phyloP scores from a whole-genome alignment of 92 coral and sea anemone genomes.

The Plumapathes pennacea region DNA sequence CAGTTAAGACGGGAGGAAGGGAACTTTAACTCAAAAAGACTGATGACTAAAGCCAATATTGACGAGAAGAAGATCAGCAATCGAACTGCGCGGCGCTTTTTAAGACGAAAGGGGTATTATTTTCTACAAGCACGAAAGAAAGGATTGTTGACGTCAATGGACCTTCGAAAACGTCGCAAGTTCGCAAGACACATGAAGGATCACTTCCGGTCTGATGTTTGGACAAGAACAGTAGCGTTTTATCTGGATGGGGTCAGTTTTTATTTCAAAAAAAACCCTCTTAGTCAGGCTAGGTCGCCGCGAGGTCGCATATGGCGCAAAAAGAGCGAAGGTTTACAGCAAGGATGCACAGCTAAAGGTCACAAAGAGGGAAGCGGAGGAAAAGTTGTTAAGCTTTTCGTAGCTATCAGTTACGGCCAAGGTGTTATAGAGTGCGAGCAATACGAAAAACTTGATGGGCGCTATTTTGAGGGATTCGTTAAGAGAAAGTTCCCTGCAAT shows the following conservation, averaged over 20 bases:
- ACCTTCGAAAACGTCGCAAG: constrained; percentile 1
- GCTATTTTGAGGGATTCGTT: constrained; percentile 4
- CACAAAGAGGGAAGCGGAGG: constrained; percentile 38
- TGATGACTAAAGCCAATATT: constrained; percentile 12
- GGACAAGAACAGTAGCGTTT: constrained; percentile 13
- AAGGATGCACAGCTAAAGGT: constrained; percentile 42
- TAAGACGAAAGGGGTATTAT: constrained; percentile 17
- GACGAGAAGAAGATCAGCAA: not conserved
- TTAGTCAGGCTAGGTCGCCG: constrained; percentile 24
- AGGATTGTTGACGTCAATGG: constrained; percentile 15
- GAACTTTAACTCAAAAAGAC: constrained; percentile 14
- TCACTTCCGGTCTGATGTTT: not conserved
- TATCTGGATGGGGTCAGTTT: constrained; percentile 50
- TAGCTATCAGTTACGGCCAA: constrained; percentile 19
- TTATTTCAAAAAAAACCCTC: constrained; percentile 15
- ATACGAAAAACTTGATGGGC: constrained; percentile 10
- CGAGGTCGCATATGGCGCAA: constrained; percentile 28
- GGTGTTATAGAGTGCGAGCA: constrained; percentile 32
- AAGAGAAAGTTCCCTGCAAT: constrained; percentile 2
- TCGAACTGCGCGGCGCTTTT: constrained; percentile 17
- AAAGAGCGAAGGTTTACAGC: constrained; percentile 14
- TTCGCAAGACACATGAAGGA: constrained; percentile 31
- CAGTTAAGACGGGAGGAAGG: constrained; percentile 18
- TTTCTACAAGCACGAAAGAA: constrained; percentile 42
- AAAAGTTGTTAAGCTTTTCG: constrained; percentile 16